These are phyloP conservation scores for Rhinoderma darwinii DNA, from an alignment of 2,113 vertebrate genomes.

Conservation along the genomic window DNA sequence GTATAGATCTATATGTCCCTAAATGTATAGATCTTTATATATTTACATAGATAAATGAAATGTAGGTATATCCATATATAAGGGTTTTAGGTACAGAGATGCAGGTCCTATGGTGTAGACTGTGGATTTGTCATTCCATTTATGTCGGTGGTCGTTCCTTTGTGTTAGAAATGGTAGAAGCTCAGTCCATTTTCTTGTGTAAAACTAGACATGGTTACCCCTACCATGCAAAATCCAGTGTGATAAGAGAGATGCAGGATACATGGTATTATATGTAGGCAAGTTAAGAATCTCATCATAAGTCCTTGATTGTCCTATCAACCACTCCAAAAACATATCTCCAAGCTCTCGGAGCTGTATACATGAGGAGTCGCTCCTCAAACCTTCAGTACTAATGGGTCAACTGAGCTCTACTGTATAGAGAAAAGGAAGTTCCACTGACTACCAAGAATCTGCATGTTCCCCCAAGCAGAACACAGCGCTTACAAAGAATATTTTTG, in stretches of 20 bases:
- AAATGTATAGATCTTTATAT: slow-evolving; percentile 45
- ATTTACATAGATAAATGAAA: slow-evolving; percentile 31
- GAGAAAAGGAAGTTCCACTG: slow-evolving; percentile 1
- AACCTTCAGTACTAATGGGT: not conserved
- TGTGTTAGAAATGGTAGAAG: not conserved
- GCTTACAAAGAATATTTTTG: slow-evolving; percentile 48
- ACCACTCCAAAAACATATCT: not conserved
- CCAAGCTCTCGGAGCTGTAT: not conserved
- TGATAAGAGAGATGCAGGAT: not conserved
- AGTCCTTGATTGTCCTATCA: not conserved
- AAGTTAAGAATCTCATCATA: not conserved
- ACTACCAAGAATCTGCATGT: slow-evolving; percentile 32
- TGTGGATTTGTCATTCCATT: not conserved
- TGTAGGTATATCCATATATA: not conserved
- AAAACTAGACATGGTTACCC: not conserved
- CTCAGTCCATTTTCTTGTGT: not conserved
- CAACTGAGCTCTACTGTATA: slow-evolving; percentile 12
- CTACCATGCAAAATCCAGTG: not conserved
- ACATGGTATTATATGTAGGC: not conserved
- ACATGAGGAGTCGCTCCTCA: not conserved
- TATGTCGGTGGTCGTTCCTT: not conserved
- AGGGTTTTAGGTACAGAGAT: not conserved
- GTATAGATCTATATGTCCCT: slow-evolving; percentile 24
- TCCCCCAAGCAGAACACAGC: slow-evolving; percentile 39
- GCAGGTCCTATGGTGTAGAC: not conserved